Conservation (phyloP, 2,888 invertebrate species). For the Emmelina monodactyla region DNA sequence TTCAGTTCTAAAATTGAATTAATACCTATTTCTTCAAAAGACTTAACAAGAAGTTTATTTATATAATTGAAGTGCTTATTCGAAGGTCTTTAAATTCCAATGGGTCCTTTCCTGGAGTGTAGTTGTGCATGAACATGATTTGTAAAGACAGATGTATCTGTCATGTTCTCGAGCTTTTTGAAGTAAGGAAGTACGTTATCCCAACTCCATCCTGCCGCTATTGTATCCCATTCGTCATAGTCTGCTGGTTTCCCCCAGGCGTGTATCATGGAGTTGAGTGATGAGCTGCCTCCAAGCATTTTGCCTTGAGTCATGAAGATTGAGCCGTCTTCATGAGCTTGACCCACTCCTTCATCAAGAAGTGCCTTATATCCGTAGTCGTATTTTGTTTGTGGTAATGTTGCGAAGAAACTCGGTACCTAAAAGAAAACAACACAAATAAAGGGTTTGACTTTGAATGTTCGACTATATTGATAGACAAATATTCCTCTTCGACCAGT, state of each 20-base stretch:
- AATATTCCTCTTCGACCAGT: too few relatives aligned
- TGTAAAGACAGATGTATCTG: conserved; percentile 22
- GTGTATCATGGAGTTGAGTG: conserved; percentile 31
- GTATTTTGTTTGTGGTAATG: conserved; percentile 24
- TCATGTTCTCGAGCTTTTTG: conserved; percentile 34
- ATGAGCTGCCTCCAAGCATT: conserved; percentile 32
- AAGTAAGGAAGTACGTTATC: conserved; percentile 26
- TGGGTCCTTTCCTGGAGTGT: conserved; percentile 31
- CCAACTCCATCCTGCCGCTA: conserved; percentile 36
- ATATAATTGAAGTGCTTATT: conserved; percentile 18
- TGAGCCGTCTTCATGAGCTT: conserved; percentile 19
- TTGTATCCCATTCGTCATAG: conserved; percentile 27
- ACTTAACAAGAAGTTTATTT: conserved; percentile 23
- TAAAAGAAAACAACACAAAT: conserved; percentile 17
- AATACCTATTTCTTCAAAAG: conserved; percentile 30
- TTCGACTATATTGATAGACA: too few relatives aligned
- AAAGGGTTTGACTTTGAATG: background rate
- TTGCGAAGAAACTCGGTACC: conserved; percentile 28
- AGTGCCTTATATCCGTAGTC: conserved; percentile 28
- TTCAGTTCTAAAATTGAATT: conserved; percentile 26
- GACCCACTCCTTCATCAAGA: conserved; percentile 23
- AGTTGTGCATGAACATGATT: conserved; percentile 22
- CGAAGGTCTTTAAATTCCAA: conserved; percentile 28
- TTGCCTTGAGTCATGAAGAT: conserved; percentile 26
- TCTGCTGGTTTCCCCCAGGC: conserved; percentile 30